phyloP scores from a whole-genome alignment of 1,140 invertebrate genomes.

The Microvelia longipes region DNA sequence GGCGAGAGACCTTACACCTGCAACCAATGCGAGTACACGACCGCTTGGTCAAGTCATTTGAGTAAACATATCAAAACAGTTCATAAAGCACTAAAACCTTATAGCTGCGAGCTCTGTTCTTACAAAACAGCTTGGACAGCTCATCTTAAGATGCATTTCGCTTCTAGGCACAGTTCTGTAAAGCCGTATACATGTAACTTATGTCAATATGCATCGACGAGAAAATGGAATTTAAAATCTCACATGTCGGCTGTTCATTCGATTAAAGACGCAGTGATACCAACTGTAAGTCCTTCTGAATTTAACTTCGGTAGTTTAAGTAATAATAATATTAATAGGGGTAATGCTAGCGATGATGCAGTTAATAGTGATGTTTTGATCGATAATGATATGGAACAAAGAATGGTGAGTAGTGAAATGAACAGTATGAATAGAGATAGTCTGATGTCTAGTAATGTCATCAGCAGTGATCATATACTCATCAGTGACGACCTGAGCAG shows the following conservation, averaged over 20 bases:
- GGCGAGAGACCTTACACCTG: constrained; percentile 3
- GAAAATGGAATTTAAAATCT: background rate
- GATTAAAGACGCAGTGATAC: too few species aligned
- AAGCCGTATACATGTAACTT: background rate
- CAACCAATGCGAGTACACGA: background rate
- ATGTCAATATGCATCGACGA: background rate
- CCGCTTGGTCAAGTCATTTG: background rate
- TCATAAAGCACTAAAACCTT: background rate
- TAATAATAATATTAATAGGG: too few species aligned
- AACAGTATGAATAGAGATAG: too few species aligned
- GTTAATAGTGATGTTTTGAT: too few species aligned
- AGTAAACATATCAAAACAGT: background rate
- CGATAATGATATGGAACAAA: too few species aligned
- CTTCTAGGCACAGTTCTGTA: background rate
- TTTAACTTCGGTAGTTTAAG: too few species aligned
- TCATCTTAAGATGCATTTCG: background rate
- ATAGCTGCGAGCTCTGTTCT: background rate
- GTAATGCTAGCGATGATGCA: too few species aligned
- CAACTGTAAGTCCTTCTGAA: too few species aligned
- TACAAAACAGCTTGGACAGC: background rate
- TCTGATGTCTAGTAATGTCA: too few species aligned
- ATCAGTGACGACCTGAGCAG: too few species aligned
- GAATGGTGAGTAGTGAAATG: too few species aligned
- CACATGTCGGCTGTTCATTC: background rate
- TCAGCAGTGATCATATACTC: too few species aligned